phyloP scores from a whole-genome alignment of 1,140 invertebrate species.

The Sycophila sp. region DNA sequence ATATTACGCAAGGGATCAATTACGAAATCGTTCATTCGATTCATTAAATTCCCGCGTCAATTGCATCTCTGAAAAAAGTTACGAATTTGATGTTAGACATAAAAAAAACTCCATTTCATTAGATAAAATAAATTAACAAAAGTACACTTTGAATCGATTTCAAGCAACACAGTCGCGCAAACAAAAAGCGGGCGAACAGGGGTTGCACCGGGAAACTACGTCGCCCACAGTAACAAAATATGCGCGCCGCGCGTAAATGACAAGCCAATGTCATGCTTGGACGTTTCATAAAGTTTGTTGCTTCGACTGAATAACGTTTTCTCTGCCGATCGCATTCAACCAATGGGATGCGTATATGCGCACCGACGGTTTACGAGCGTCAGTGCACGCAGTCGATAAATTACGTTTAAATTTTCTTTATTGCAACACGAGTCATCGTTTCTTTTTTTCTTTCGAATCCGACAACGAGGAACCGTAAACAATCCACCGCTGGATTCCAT shows the following conservation, averaged over 20 bases:
- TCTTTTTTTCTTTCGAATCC: neutral
- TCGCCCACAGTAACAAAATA: too few species aligned
- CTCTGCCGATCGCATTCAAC: neutral
- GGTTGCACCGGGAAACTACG: too few species aligned
- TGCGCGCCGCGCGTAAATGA: neutral
- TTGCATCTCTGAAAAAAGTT: too few species aligned
- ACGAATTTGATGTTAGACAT: too few species aligned
- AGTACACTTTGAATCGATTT: too few species aligned
- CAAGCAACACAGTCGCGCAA: too few species aligned
- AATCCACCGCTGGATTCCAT: neutral
- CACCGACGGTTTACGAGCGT: neutral
- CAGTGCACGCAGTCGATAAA: neutral
- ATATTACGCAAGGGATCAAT: too few species aligned
- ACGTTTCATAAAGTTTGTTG: slow-evolving; percentile 12
- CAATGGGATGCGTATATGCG: neutral
- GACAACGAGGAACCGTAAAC: neutral
- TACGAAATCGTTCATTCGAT: too few species aligned
- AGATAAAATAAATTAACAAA: too few species aligned
- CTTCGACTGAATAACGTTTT: slow-evolving; percentile 9
- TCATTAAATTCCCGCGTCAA: too few species aligned
- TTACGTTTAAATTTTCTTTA: slow-evolving; percentile 1
- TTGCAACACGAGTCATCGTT: neutral
- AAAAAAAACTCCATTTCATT: too few species aligned
- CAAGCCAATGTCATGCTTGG: neutral
- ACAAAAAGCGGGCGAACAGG: too few species aligned